A percentile compares a stretch with the other conserved stretches of the same genome.
Conservation (phyloP, 2,113 vertebrate species). For the Colaptes auratus region DNA sequence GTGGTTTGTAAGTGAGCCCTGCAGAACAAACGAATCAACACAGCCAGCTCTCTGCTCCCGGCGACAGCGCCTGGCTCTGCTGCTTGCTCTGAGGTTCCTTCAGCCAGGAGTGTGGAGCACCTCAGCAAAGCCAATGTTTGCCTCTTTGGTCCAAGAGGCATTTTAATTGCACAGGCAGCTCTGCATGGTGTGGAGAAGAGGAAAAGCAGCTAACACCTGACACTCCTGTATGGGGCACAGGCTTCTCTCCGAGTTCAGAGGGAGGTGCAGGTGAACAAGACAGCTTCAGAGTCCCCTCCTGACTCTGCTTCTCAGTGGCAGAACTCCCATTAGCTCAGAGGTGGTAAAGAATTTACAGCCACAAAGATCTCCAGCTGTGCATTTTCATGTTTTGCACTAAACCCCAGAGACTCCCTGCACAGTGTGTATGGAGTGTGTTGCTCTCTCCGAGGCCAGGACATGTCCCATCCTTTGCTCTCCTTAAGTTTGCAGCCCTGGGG, state of each 20-base stretch:
- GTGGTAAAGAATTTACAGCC: background rate
- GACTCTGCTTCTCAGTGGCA: background rate
- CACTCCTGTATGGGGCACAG: fast-evolving
- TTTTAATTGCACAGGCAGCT: background rate
- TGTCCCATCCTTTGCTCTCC: background rate
- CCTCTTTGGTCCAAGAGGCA: background rate
- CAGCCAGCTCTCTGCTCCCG: conserved; percentile 4
- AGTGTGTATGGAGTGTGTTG: background rate
- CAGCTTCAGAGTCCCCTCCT: background rate
- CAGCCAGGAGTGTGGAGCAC: background rate
- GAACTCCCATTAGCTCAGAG: background rate
- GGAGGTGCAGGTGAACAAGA: background rate
- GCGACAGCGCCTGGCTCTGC: background rate
- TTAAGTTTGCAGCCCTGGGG: background rate
- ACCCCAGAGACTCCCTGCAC: background rate
- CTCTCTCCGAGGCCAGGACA: background rate
- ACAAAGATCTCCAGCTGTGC: background rate
- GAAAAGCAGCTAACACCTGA: background rate
- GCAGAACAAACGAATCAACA: background rate
- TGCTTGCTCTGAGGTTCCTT: background rate
- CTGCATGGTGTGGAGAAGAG: background rate
- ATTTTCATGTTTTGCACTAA: background rate
- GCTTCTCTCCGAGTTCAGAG: background rate
- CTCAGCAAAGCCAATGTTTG: background rate
- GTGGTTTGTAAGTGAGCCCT: background rate